These are phyloP conservation scores for Agonopterix subpropinquella DNA, from an alignment of 2,888 invertebrate species.

Conservation along the genomic window DNA sequence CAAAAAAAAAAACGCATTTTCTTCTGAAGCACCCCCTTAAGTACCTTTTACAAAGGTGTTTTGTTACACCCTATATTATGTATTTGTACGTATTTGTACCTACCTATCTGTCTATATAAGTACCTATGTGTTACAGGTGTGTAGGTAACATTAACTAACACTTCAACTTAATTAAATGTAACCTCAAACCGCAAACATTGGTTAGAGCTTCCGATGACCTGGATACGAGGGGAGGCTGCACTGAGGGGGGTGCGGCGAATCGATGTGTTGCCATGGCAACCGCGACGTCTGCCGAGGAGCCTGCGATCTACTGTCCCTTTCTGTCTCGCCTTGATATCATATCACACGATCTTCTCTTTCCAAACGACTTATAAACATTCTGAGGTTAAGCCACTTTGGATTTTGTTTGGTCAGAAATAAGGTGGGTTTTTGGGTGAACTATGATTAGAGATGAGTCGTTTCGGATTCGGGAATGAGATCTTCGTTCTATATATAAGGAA, in stretches of 20 bases:
- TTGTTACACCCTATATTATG: too few species aligned
- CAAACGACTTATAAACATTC: conserved; percentile 20
- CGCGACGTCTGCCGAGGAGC: conserved; percentile 75
- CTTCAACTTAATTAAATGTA: background rate
- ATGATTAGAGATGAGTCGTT: background rate
- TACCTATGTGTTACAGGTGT: too few species aligned
- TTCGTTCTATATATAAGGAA: conserved; percentile 64
- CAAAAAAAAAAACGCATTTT: too few species aligned
- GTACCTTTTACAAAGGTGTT: too few species aligned
- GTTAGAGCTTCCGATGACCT: conserved; percentile 39
- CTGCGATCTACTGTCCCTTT: conserved; percentile 73
- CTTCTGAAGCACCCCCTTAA: too few species aligned
- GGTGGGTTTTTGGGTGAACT: background rate
- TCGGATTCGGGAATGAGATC: conserved; percentile 24
- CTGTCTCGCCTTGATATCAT: conserved; percentile 75
- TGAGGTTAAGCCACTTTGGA: background rate
- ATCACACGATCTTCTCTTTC: conserved; percentile 44
- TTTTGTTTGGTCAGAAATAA: background rate
- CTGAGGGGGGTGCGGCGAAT: conserved; percentile 52
- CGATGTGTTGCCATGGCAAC: conserved; percentile 71
- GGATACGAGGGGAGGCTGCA: conserved; percentile 61
- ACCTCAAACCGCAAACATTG: background rate
- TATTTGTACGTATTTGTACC: too few species aligned
- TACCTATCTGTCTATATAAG: too few species aligned
- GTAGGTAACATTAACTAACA: too few species aligned